Evolutionary conservation across 2,888 invertebrate genomes (phyloP).

Genomic region (Chymomyza caudatula): DNA sequence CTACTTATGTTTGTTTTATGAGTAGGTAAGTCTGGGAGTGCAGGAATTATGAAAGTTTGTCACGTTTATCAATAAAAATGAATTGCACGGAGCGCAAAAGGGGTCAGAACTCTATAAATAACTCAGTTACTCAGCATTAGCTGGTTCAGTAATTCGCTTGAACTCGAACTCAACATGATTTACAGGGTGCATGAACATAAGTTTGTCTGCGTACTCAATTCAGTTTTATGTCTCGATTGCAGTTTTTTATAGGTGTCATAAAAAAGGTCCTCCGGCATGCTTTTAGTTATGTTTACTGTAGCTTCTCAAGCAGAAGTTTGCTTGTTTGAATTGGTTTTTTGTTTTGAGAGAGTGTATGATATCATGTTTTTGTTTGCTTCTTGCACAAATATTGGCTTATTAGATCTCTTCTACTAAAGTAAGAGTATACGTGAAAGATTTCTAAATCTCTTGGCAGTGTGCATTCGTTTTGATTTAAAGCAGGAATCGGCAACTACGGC

Average conservation of each 20-base stretch:
- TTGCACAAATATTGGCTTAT: too few relatives aligned
- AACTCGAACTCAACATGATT: not conserved
- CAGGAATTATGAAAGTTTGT: slow-evolving; percentile 57
- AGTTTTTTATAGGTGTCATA: not conserved
- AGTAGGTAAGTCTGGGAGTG: not conserved
- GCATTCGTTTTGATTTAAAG: too few relatives aligned
- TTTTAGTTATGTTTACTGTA: too few relatives aligned
- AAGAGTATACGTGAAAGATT: too few relatives aligned
- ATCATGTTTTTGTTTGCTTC: too few relatives aligned
- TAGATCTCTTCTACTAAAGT: too few relatives aligned
- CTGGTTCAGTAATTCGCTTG: not conserved
- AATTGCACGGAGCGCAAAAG: not conserved
- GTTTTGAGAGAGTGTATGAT: too few relatives aligned
- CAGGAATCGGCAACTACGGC: too few relatives aligned
- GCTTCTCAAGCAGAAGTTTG: too few relatives aligned
- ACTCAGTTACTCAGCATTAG: not conserved
- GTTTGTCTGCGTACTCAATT: not conserved
- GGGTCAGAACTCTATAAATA: not conserved
- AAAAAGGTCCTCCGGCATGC: not conserved
- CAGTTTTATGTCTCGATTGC: not conserved
- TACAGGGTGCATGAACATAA: not conserved
- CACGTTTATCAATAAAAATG: slow-evolving; percentile 52
- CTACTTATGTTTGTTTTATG: slow-evolving; percentile 10
- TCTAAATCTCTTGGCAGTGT: too few relatives aligned
- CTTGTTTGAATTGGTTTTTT: too few relatives aligned